Evolutionary conservation across 1,140 invertebrate genomes (phyloP).

Genomic region (Conus ventricosus): DNA sequence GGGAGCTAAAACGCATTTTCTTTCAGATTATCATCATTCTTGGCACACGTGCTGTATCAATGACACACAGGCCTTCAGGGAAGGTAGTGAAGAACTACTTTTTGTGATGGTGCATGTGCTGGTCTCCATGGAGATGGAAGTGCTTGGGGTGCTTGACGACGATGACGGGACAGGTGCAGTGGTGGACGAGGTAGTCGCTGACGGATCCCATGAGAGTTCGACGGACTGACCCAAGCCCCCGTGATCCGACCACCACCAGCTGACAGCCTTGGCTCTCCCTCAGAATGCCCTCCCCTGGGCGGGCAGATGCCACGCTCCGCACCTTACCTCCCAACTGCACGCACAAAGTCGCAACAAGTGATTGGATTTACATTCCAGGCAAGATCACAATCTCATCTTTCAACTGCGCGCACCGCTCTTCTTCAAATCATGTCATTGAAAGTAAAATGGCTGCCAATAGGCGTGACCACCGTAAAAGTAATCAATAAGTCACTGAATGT

Average conservation of each 20-base stretch:
- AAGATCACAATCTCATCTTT: neutral
- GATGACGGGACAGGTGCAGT: conserved; percentile 58
- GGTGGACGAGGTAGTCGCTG: conserved; percentile 64
- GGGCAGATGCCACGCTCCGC: conserved; percentile 50
- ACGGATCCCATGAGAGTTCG: conserved; percentile 62
- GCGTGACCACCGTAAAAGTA: too few relatives aligned
- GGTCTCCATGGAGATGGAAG: neutral
- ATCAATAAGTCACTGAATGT: too few relatives aligned
- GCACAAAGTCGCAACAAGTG: neutral
- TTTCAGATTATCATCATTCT: too few relatives aligned
- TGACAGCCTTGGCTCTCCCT: conserved; percentile 52
- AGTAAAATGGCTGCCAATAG: too few relatives aligned
- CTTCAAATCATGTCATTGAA: too few relatives aligned
- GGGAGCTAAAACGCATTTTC: too few relatives aligned
- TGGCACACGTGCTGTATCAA: too few relatives aligned
- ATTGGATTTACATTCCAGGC: neutral
- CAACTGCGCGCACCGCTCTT: too few relatives aligned
- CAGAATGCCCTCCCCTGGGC: conserved; percentile 63
- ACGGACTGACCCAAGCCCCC: conserved; percentile 53
- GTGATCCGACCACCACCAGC: conserved; percentile 56
- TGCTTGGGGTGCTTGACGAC: conserved; percentile 46
- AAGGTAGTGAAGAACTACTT: too few relatives aligned
- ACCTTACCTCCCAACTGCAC: conserved; percentile 55
- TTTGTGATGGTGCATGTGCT: too few relatives aligned
- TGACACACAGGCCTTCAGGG: too few relatives aligned